Base-by-base conservation (phyloP, 2,797 vertebrate species). In the Tokudaia tokunoshimensis region DNA sequence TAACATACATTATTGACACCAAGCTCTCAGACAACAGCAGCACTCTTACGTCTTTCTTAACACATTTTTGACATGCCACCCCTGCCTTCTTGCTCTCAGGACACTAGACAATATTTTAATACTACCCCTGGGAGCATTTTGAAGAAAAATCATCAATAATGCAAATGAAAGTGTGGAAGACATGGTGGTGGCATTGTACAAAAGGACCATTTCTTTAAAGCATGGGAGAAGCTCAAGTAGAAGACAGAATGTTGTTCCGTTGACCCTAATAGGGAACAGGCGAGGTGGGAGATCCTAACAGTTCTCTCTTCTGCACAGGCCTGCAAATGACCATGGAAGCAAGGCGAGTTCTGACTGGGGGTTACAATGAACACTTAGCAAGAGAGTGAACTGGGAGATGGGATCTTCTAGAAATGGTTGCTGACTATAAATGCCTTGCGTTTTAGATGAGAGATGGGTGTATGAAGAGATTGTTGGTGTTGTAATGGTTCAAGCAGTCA, bases 161-260 rank as follows among this genome's bases (percentile, higher is more conserved):
- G 80, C 52, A 79, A 59, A 95, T 44, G 57, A 34, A 74, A 74
- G 55, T 61, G 70, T 63, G 44, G 82, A 91, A 90, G 55, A 14
- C 0, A 1, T 15, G 63, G 6, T 15, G 37, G 82, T 81, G 41
- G 44, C 83, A 55, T 78, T 26, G 19, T 1, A 0, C 2, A 34
- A 50, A 47, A 78, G 63, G 47, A 89, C n/a, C 6, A 24, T 34
- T 55, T 81, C 37, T 63, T 72, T 61, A 67, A 3, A 47, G 22
- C 17, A 6, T 31, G 29, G 7, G 76, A 88, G 92, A 76, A 47
- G 15, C 22, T 67, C 70, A 34, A n/a, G 19, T 19, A 15, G 80
- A 67, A 83, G 55, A 37, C 31, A 31, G 74, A 12, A 5, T 14
- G 4, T 26, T 1, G 3, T n/a, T 74, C 12, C 76, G 55, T 83